phyloP scores from a whole-genome alignment of 2,113 vertebrate genomes.

The Sisor rabdophorus region DNA sequence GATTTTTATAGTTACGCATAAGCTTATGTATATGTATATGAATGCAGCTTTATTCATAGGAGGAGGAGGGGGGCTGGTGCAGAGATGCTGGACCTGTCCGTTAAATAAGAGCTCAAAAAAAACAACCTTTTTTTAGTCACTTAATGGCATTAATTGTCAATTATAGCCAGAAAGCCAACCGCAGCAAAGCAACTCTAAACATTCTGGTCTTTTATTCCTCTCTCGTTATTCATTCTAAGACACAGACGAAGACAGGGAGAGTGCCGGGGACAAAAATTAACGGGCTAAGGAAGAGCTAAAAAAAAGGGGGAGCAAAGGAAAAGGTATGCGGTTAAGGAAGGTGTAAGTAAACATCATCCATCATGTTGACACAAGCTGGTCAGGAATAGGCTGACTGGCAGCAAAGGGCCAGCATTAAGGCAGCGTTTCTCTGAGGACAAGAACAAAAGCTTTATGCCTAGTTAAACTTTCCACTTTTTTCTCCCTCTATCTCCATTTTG shows the following conservation, averaged over 20 bases:
- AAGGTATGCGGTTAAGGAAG: constrained; percentile 19
- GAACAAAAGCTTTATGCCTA: constrained; percentile 2
- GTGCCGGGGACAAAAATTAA: constrained; percentile 31
- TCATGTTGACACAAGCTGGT: constrained; percentile 50
- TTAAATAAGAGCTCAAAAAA: neutral
- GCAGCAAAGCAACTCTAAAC: neutral
- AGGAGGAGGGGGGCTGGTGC: neutral
- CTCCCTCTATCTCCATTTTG: neutral
- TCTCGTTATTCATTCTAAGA: neutral
- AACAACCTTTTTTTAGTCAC: constrained; percentile 17
- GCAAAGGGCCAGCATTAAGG: neutral
- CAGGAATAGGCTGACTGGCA: constrained; percentile 30
- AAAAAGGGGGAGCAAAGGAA: neutral
- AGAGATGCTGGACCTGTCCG: neutral
- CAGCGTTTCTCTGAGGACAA: constrained; percentile 5
- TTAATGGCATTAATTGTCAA: constrained; percentile 30
- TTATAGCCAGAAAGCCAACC: neutral
- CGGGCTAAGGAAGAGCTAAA: neutral
- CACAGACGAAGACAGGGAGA: constrained; percentile 11
- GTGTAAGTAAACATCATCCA: constrained; percentile 61
- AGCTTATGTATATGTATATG: too few species aligned
- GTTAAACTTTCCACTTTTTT: constrained; percentile 23
- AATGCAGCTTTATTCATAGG: too few species aligned
- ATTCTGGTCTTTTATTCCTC: neutral
- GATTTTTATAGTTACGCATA: too few species aligned